A percentile compares a stretch with the other conserved stretches of the same genome.
Conservation (phyloP, 2,797 vertebrate species). For the Rhinatrema bivittatum region DNA sequence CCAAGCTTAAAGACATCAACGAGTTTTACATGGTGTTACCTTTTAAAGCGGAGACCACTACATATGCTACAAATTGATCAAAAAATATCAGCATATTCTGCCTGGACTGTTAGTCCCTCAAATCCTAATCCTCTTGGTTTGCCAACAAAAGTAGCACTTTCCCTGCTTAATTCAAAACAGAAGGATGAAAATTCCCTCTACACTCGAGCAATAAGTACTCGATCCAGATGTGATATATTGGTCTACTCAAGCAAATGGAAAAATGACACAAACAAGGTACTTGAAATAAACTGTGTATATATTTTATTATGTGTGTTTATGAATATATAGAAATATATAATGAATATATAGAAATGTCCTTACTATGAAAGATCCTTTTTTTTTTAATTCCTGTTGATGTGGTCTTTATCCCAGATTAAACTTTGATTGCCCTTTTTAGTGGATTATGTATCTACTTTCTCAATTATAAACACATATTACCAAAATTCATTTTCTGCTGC, state of each 20-base stretch:
- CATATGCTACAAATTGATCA: constrained; percentile 80
- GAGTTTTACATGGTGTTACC: constrained; percentile 92
- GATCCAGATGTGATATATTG: constrained; percentile 75
- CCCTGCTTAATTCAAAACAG: constrained; percentile 91
- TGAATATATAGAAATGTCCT: too few relatives aligned
- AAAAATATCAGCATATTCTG: constrained; percentile 85
- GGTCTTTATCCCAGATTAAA: too few relatives aligned
- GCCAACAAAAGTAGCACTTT: constrained; percentile 90
- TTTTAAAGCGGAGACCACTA: constrained; percentile 81
- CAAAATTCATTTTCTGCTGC: too few relatives aligned
- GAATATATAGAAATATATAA: too few relatives aligned
- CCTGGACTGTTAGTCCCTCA: constrained; percentile 72
- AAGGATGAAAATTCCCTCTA: constrained; percentile 82
- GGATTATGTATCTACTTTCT: too few relatives aligned
- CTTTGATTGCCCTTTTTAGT: too few relatives aligned
- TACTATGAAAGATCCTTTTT: too few relatives aligned
- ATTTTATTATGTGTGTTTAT: too few relatives aligned
- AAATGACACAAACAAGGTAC: constrained; percentile 79
- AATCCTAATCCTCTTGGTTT: constrained; percentile 87
- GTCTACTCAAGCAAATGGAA: constrained; percentile 93
- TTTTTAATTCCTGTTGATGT: too few relatives aligned
- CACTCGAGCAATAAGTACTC: constrained; percentile 81
- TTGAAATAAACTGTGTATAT: constrained; percentile 8
- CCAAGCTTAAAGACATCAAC: constrained; percentile 92
- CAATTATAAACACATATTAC: too few relatives aligned